A percentile compares a stretch with the other conserved stretches of the same genome.
phyloP scores from a whole-genome alignment of 2,797 vertebrate genomes.

The Rachycentron canadum region DNA sequence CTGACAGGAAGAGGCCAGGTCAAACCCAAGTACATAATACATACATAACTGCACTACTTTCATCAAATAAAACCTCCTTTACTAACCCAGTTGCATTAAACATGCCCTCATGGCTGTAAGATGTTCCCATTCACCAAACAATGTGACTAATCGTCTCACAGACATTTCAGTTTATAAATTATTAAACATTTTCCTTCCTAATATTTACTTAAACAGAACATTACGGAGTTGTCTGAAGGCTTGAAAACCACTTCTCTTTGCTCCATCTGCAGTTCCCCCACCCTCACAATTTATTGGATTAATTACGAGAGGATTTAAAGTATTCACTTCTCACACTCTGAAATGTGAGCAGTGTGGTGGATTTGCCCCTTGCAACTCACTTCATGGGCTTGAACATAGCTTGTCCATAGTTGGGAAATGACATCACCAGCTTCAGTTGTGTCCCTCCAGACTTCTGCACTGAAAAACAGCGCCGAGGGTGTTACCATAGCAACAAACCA shows the following conservation, averaged over 20 bases:
- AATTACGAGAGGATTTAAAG: not conserved
- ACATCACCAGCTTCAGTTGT: constrained; percentile 89
- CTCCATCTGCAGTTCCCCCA: not conserved
- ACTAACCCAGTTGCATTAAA: not conserved
- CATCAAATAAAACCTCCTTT: not conserved
- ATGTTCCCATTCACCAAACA: not conserved
- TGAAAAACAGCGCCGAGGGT: constrained; percentile 65
- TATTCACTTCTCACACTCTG: not conserved
- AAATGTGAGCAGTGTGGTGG: not conserved
- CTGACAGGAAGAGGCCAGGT: constrained; percentile 63
- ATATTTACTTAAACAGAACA: not conserved
- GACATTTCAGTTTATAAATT: not conserved
- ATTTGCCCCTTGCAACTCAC: constrained; percentile 71
- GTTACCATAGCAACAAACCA: constrained; percentile 69
- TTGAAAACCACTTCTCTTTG: not conserved
- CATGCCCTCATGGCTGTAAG: not conserved
- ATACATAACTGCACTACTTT: not conserved
- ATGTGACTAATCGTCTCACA: not conserved
- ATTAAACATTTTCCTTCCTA: not conserved
- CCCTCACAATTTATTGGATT: not conserved
- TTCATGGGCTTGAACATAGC: constrained; percentile 91
- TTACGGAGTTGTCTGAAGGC: not conserved
- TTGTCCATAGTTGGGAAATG: constrained; percentile 86
- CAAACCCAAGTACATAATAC: not conserved
- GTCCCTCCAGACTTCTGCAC: constrained; percentile 90